Percentiles rank a stretch among this genome's conserved stretches.
These are phyloP conservation scores for Neodon shergylaensis DNA, from an alignment of 2,113 vertebrate genomes.

Conservation along the genomic window DNA sequence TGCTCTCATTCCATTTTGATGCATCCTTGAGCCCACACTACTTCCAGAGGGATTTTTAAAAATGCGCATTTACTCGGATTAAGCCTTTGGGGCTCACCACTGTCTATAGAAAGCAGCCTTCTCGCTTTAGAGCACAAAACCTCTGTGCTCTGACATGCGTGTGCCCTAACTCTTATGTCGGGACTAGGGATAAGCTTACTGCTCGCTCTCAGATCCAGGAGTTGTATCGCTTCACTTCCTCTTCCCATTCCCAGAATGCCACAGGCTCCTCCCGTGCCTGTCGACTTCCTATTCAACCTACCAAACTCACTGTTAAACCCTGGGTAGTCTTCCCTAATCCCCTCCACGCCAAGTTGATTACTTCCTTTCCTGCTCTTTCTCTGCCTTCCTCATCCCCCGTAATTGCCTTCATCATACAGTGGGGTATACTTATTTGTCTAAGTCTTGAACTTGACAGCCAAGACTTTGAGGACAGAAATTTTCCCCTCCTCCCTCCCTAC, in stretches of 20 bases:
- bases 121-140: not conserved
- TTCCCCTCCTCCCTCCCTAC: conserved; percentile 12
- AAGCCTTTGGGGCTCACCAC: not conserved
- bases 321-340: not conserved
- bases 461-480: conserved; percentile 2
- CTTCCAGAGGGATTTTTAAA: not conserved
- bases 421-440: conserved; percentile 21
- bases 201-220: not conserved
- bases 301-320: not conserved
- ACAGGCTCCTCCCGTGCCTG: not conserved
- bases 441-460: conserved; percentile 34
- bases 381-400: not conserved
- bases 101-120: too few relatives aligned
- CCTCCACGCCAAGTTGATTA: not conserved
- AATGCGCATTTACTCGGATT: not conserved
- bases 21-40: not conserved
- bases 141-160: fast-evolving
- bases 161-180: not conserved
- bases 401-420: not conserved
- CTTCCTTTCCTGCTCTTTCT: not conserved
- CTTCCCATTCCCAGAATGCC: not conserved
- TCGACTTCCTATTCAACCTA: not conserved
- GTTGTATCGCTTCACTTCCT: not conserved
- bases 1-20: not conserved
- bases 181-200: not conserved